A percentile compares a stretch with the other conserved stretches of the same genome.
Evolutionary conservation across 2,888 invertebrate species (phyloP).

Genomic region (Leptinotarsa tumamoca): DNA sequence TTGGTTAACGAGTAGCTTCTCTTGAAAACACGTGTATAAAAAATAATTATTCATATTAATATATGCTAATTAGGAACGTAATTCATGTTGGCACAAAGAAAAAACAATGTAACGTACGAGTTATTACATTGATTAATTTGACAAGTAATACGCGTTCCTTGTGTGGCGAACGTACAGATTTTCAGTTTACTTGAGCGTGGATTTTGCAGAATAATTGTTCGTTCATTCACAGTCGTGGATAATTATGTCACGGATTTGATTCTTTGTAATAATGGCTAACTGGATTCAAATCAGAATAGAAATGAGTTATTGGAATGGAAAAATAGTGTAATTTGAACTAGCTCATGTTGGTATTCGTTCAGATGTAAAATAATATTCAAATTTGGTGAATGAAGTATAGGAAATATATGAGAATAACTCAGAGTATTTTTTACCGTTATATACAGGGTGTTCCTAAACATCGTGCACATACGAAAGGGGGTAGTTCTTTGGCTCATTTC

Average conservation of each 20-base stretch:
- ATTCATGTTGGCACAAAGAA: constrained; percentile 27
- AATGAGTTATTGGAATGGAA: too few species aligned
- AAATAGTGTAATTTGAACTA: too few species aligned
- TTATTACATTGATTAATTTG: constrained; percentile 28
- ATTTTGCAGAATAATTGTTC: not conserved
- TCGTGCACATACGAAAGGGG: too few species aligned
- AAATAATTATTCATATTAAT: constrained; percentile 21
- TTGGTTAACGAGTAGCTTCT: constrained; percentile 2
- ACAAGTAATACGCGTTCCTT: constrained; percentile 20
- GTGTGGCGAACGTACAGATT: constrained; percentile 1
- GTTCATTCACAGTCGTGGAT: constrained; percentile 5
- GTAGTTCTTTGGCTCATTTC: too few species aligned
- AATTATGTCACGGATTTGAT: not conserved
- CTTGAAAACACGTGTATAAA: constrained; percentile 1
- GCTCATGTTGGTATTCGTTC: not conserved
- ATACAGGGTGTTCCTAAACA: too few species aligned
- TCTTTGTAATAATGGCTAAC: not conserved
- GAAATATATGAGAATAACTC: too few species aligned
- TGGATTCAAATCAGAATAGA: not conserved
- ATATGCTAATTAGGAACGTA: constrained; percentile 17
- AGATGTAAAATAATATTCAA: too few species aligned
- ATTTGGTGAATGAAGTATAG: too few species aligned
- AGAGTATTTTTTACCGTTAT: too few species aligned
- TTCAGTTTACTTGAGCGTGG: constrained; percentile 10
- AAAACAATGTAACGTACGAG: not conserved